Conservation (phyloP, 1,140 invertebrate genomes). For the Drosophila kanapiae region DNA sequence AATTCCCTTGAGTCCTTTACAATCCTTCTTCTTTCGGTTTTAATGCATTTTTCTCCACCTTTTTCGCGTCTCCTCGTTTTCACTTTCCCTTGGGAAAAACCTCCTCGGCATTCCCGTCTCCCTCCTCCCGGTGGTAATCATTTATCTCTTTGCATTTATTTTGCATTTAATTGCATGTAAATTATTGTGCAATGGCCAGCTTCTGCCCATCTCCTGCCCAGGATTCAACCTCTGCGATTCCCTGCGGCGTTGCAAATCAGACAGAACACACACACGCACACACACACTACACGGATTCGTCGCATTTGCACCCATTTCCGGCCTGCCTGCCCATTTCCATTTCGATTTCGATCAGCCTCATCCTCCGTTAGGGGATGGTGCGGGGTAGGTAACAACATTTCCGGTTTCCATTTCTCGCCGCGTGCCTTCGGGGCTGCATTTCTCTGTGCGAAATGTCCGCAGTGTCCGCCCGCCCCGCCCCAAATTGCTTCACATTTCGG, state of each 20-base stretch:
- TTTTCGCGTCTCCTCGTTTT: neutral
- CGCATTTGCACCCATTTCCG: slow-evolving; percentile 76
- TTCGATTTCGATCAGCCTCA: slow-evolving; percentile 13
- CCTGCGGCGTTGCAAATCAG: slow-evolving; percentile 57
- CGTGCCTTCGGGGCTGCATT: slow-evolving; percentile 58
- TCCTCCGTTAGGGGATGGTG: no score
- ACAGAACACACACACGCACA: slow-evolving; percentile 18
- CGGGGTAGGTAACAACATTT: slow-evolving; percentile 73
- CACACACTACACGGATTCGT: slow-evolving; percentile 51
- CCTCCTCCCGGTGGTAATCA: slow-evolving; percentile 12
- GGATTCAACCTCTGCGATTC: slow-evolving; percentile 19
- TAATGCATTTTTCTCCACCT: no score
- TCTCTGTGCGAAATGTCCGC: slow-evolving; percentile 63
- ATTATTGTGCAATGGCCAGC: slow-evolving; percentile 62
- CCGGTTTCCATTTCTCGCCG: slow-evolving; percentile 79
- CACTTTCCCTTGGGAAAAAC: neutral
- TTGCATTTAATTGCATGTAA: slow-evolving; percentile 78
- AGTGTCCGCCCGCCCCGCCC: slow-evolving; percentile 27
- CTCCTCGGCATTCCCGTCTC: neutral
- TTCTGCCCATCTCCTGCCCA: slow-evolving; percentile 22
- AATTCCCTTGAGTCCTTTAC: neutral
- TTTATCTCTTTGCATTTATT: slow-evolving; percentile 53
- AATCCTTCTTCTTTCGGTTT: no score
- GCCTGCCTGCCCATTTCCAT: neutral
- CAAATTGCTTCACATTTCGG: slow-evolving; percentile 2